Percentiles rank a stretch among this genome's conserved stretches.
Conservation (phyloP, 2,888 invertebrate species). For the Dryobotodes eremita region DNA sequence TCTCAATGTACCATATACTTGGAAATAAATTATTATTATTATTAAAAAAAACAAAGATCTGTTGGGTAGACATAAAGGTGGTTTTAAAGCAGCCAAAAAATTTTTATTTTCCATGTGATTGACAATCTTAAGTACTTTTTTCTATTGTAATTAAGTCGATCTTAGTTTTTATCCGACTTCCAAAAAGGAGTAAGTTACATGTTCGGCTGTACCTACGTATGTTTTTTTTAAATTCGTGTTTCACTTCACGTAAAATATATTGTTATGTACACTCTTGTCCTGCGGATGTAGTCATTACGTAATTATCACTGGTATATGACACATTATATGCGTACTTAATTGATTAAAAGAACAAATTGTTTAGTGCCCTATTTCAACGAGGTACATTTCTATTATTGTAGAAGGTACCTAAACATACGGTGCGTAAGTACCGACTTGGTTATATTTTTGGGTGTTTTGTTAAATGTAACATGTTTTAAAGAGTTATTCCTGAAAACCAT, state of each 20-base stretch:
- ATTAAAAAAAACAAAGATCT: not conserved
- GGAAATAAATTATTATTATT: too few relatives aligned
- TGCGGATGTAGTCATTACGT: not conserved
- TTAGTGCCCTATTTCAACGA: constrained; percentile 5
- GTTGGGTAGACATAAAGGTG: not conserved
- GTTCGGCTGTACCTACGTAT: too few relatives aligned
- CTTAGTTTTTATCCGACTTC: too few relatives aligned
- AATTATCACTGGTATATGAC: not conserved
- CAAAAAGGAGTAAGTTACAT: too few relatives aligned
- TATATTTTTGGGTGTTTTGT: not conserved
- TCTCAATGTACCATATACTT: too few relatives aligned
- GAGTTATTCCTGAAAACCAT: not conserved
- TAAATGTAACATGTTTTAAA: not conserved
- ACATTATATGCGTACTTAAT: constrained; percentile 14
- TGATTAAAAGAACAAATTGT: constrained; percentile 9
- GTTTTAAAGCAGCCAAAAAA: not conserved
- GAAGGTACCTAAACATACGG: not conserved
- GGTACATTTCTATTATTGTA: not conserved
- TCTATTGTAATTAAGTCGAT: too few relatives aligned
- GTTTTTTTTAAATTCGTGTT: not conserved
- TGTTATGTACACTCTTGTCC: not conserved
- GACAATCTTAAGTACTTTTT: too few relatives aligned
- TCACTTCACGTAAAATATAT: not conserved
- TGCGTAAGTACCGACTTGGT: not conserved
- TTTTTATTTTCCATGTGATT: not conserved